These are phyloP conservation scores for Pteronura brasiliensis DNA, from an alignment of 2,113 vertebrate genomes.

Conservation along the genomic window DNA sequence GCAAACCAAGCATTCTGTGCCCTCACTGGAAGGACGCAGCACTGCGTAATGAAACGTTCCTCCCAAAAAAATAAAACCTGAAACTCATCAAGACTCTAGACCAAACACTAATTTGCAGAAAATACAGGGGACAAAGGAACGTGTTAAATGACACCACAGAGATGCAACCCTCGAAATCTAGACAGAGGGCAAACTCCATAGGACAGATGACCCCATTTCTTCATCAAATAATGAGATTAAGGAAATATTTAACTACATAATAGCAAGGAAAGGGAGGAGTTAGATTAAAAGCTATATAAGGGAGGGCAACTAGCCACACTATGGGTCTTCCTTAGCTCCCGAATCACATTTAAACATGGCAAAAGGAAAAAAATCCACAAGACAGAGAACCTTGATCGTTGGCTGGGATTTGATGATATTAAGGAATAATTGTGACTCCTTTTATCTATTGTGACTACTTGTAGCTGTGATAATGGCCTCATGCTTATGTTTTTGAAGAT, in stretches of 20 bases:
- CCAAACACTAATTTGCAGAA: not conserved
- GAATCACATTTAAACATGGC: not conserved
- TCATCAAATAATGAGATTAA: no score
- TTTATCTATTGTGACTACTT: not conserved
- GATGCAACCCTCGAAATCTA: not conserved
- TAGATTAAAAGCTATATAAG: not conserved
- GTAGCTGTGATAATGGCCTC: not conserved
- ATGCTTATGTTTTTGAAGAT: not conserved
- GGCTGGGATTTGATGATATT: not conserved
- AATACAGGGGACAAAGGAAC: not conserved
- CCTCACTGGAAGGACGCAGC: not conserved
- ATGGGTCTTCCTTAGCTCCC: not conserved
- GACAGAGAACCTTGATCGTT: not conserved
- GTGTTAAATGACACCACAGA: not conserved
- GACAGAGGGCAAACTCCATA: not conserved
- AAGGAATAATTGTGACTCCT: not conserved
- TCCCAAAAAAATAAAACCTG: not conserved
- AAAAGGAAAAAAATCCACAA: not conserved
- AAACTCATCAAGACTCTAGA: not conserved
- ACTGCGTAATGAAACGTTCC: not conserved
- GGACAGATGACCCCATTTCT: not conserved
- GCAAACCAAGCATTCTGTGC: not conserved
- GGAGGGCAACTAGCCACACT: not conserved
- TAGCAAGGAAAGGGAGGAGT: not conserved
- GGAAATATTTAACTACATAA: not conserved